Evolutionary conservation across 2,888 invertebrate genomes (phyloP).

Genomic region (Trachelus iudaicus): DNA sequence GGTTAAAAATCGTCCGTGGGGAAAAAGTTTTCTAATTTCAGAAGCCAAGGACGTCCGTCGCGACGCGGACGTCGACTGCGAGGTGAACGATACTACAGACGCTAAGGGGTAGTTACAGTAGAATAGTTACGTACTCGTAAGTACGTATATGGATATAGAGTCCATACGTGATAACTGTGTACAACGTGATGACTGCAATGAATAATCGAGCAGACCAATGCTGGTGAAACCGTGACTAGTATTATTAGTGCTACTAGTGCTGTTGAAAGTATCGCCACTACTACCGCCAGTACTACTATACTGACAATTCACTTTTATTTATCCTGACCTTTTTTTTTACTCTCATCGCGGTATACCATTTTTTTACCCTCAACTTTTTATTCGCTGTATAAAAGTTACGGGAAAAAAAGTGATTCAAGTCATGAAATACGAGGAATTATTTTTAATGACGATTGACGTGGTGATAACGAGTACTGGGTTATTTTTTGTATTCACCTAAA

Average conservation of each 20-base stretch:
- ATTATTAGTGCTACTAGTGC: neutral
- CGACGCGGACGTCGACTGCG: constrained; percentile 21
- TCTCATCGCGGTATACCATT: neutral
- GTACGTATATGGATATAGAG: neutral
- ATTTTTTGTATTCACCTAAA: too few relatives aligned
- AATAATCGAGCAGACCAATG: neutral
- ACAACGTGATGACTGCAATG: neutral
- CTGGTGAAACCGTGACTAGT: neutral
- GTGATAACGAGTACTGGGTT: neutral
- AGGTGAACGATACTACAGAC: constrained; percentile 3
- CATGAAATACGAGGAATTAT: neutral
- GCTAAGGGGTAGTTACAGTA: constrained; percentile 3
- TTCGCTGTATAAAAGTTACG: neutral
- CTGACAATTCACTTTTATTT: neutral
- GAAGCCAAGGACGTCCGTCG: constrained; percentile 41
- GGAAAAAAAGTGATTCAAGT: too few relatives aligned
- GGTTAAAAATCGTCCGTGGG: constrained; percentile 63
- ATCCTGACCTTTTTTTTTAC: too few relatives aligned
- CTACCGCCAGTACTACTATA: neutral
- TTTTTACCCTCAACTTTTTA: neutral
- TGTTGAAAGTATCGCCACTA: neutral
- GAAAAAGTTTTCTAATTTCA: constrained; percentile 66
- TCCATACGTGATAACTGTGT: neutral
- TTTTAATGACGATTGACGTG: neutral
- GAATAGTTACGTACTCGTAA: neutral